These are phyloP conservation scores for Epinephelus coioides DNA, from an alignment of 2,797 vertebrate species.

Conservation along the genomic window DNA sequence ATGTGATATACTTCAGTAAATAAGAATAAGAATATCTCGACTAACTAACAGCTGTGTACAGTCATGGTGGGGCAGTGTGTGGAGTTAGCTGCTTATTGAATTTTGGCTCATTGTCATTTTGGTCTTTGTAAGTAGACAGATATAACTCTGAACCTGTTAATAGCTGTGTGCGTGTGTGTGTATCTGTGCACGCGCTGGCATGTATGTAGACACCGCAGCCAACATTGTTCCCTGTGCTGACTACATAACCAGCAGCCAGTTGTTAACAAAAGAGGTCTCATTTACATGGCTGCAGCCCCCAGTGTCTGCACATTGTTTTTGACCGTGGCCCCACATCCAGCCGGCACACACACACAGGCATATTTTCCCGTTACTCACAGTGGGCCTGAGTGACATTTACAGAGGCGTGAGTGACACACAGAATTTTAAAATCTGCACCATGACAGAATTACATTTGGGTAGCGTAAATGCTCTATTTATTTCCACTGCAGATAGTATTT, in stretches of 20 bases:
- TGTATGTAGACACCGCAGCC: conserved; percentile 8
- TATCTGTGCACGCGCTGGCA: conserved; percentile 1
- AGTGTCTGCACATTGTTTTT: conserved; percentile 50
- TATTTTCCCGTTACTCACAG: conserved; percentile 31
- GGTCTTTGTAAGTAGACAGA: background rate
- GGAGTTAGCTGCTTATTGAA: background rate
- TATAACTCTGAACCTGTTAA: conserved; percentile 13
- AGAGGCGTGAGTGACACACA: conserved; percentile 32
- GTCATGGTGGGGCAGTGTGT: background rate
- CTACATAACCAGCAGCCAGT: conserved; percentile 37
- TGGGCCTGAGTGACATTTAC: conserved; percentile 51
- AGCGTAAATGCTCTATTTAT: background rate
- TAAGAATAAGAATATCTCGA: background rate
- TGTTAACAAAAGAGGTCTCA: conserved; percentile 57
- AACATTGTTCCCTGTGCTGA: conserved; percentile 51
- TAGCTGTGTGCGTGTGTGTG: conserved; percentile 11
- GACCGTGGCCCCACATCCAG: conserved; percentile 41
- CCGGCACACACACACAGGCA: background rate
- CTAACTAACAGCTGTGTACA: background rate
- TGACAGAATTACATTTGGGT: background rate
- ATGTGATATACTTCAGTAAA: background rate
- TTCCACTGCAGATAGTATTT: background rate
- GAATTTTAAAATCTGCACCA: conserved; percentile 15
- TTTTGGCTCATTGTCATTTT: conserved; percentile 26
- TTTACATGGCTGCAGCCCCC: conserved; percentile 52